Conservation (phyloP, 2,797 vertebrate genomes). For the Liasis olivaceus region DNA sequence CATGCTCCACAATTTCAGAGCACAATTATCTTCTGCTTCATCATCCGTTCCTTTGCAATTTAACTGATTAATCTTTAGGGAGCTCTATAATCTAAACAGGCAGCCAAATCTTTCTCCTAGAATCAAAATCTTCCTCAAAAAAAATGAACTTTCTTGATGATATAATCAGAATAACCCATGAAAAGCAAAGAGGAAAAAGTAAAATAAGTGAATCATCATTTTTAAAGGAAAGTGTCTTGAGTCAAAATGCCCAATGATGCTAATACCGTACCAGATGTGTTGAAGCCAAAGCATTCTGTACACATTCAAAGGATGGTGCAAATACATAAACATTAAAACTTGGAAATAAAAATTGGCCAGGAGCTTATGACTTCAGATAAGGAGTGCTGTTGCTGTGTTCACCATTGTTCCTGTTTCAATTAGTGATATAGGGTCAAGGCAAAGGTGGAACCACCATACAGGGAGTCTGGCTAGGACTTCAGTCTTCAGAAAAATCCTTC, state of each 20-base stretch:
- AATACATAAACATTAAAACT: no score
- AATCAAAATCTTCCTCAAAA: background rate
- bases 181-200: background rate
- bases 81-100: background rate
- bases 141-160: background rate
- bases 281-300: background rate
- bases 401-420: background rate
- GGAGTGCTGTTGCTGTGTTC: background rate
- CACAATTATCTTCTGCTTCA: background rate
- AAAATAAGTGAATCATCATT: background rate
- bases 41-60: background rate
- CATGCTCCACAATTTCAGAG: background rate
- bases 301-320: background rate
- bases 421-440: background rate
- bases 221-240: background rate
- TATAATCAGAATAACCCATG: background rate
- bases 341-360: background rate
- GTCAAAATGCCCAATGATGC: background rate
- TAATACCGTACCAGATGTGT: background rate
- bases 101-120: background rate
- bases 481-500: background rate
- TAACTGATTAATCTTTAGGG: background rate
- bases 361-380: background rate
- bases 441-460: background rate
- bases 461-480: background rate